These are phyloP conservation scores for Spongilla lacustris DNA, from an alignment of 37 sponge, comb jelly and placozoan genomes.

Conservation along the genomic window DNA sequence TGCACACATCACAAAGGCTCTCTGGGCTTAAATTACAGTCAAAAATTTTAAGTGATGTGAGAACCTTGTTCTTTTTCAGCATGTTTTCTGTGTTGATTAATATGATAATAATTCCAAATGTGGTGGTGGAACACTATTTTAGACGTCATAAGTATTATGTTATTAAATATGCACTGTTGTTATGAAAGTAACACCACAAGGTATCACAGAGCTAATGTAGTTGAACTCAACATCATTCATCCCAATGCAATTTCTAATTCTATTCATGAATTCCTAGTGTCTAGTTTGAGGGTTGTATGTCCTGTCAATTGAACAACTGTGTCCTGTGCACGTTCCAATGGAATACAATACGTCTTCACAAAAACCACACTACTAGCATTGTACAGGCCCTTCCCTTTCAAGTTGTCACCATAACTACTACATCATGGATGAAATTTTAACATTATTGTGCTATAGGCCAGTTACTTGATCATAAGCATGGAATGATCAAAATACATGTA, in stretches of 20 bases:
- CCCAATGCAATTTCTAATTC: neutral
- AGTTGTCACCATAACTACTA: neutral
- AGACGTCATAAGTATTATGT: neutral
- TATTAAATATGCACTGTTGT: neutral
- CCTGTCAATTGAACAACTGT: conserved; percentile 1
- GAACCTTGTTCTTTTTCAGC: conserved; percentile 1
- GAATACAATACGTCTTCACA: neutral
- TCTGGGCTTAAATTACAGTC: neutral
- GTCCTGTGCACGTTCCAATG: neutral
- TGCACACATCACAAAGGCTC: conserved; percentile 1
- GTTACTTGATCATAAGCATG: neutral
- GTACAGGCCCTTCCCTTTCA: neutral
- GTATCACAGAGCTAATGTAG: neutral
- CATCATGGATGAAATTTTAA: neutral
- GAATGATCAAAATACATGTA: neutral
- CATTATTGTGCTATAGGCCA: conserved; percentile 1
- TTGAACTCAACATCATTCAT: conserved; percentile 1
- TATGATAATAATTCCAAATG: conserved; percentile 1
- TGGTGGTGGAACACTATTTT: conserved; percentile 1
- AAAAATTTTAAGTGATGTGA: neutral
- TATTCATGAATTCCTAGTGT: neutral
- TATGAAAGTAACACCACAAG: neutral
- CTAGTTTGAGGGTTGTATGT: neutral
- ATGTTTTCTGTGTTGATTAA: neutral
- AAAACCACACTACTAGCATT: neutral